A percentile compares a stretch with the other conserved stretches of the same genome.
These are phyloP conservation scores for Himalopsyche tibetana DNA, from an alignment of 2,888 invertebrate species.

Conservation along the genomic window DNA sequence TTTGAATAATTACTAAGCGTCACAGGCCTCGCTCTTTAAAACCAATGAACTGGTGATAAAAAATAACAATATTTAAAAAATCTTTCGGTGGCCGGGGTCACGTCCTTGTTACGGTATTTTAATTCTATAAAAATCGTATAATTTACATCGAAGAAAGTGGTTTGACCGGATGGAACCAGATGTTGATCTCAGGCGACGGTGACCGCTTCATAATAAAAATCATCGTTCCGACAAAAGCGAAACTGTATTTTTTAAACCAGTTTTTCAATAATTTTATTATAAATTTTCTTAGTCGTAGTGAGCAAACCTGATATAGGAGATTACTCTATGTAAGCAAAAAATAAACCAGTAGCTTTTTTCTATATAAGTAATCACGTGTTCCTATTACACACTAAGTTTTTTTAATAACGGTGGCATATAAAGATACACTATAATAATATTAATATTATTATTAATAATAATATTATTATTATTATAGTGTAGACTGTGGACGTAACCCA, in stretches of 20 bases:
- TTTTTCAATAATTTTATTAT: neutral
- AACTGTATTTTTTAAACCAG: conserved; percentile 35
- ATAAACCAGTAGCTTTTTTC: neutral
- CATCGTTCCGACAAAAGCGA: conserved; percentile 54
- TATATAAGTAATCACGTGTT: neutral
- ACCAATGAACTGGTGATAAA: conserved; percentile 13
- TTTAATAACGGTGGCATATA: too few relatives aligned
- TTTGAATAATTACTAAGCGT: neutral
- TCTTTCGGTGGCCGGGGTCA: conserved; percentile 33
- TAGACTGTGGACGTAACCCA: too few relatives aligned
- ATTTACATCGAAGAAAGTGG: conserved; percentile 56
- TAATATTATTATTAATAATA: too few relatives aligned
- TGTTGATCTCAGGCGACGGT: conserved; percentile 1
- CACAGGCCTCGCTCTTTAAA: conserved; percentile 37
- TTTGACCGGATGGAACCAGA: conserved; percentile 47
- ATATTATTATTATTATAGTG: too few relatives aligned
- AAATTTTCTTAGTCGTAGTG: neutral
- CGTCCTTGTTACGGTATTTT: conserved; percentile 44
- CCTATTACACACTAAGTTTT: too few relatives aligned
- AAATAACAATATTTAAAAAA: neutral
- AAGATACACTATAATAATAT: too few relatives aligned
- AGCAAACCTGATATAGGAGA: neutral
- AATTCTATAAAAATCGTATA: conserved; percentile 29
- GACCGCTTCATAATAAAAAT: conserved; percentile 22
- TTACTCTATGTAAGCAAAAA: neutral